phyloP scores from a whole-genome alignment of 2,888 invertebrate genomes.

The Drosophila mayaguana region DNA sequence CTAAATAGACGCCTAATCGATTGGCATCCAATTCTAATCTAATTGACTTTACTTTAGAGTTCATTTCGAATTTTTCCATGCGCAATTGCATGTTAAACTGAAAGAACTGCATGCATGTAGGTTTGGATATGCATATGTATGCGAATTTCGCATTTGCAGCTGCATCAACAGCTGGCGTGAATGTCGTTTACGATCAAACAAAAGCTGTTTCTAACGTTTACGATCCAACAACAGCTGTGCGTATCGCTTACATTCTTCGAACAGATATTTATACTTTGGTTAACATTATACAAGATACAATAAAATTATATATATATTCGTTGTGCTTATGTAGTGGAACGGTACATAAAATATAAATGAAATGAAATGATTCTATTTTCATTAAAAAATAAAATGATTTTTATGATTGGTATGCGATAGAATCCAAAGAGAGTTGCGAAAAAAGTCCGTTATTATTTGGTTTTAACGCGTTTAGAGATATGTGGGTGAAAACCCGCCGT shows the following conservation, averaged over 20 bases:
- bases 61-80: conserved; percentile 38
- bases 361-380: not conserved
- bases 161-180: conserved; percentile 23
- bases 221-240: conserved; percentile 21
- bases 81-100: conserved; percentile 30
- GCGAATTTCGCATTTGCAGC: not conserved
- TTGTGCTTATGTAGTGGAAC: not conserved
- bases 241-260: conserved; percentile 22
- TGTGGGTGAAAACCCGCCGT: not conserved
- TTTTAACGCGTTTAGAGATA: not conserved
- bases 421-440: not conserved
- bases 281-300: no score
- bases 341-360: not conserved
- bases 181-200: conserved; percentile 12
- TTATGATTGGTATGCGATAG: no score
- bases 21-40: conserved; percentile 31
- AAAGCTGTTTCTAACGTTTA: conserved; percentile 21
- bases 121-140: not conserved
- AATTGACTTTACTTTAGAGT: conserved; percentile 17
- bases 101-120: not conserved
- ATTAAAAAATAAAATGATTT: not conserved
- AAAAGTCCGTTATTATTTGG: not conserved
- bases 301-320: no score
- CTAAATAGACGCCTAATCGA: conserved; percentile 8
- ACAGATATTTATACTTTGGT: not conserved